These are phyloP conservation scores for Sinonovacula constricta DNA, from an alignment of 1,140 invertebrate species.

Conservation along the genomic window DNA sequence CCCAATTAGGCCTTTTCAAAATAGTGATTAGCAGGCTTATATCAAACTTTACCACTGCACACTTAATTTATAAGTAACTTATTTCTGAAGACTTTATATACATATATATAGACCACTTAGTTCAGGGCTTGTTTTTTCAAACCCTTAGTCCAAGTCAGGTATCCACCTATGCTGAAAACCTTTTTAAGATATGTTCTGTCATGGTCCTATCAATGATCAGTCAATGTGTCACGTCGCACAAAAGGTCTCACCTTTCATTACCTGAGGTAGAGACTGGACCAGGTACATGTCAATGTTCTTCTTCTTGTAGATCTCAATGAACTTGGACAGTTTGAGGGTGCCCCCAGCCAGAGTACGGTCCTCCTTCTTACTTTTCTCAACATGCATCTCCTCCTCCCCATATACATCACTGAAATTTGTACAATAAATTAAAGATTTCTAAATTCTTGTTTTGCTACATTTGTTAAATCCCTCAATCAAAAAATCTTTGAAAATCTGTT, in stretches of 20 bases:
- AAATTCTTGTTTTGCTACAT: too few relatives aligned
- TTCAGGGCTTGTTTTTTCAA: not conserved
- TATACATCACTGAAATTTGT: slow-evolving; percentile 58
- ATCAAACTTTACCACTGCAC: too few relatives aligned
- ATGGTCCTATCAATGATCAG: not conserved
- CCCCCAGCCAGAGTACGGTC: slow-evolving; percentile 55
- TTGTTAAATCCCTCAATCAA: too few relatives aligned
- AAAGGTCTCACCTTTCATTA: slow-evolving; percentile 58
- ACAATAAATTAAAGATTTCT: too few relatives aligned
- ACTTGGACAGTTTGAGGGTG: slow-evolving; percentile 67
- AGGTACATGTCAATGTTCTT: slow-evolving; percentile 68
- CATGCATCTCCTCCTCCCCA: slow-evolving; percentile 61
- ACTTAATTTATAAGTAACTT: not conserved
- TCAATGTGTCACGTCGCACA: not conserved
- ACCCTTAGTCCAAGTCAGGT: not conserved
- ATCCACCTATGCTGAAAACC: not conserved
- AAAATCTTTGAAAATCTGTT: too few relatives aligned
- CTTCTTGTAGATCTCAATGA: slow-evolving; percentile 68
- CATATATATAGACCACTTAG: not conserved
- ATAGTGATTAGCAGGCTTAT: too few relatives aligned
- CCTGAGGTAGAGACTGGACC: slow-evolving; percentile 68
- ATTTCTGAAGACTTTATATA: not conserved
- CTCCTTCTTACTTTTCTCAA: slow-evolving; percentile 76
- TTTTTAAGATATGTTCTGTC: not conserved
- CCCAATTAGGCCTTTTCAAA: too few relatives aligned